These are phyloP conservation scores for Prenolepis imparis DNA, from an alignment of 2,888 invertebrate species.

Conservation along the genomic window DNA sequence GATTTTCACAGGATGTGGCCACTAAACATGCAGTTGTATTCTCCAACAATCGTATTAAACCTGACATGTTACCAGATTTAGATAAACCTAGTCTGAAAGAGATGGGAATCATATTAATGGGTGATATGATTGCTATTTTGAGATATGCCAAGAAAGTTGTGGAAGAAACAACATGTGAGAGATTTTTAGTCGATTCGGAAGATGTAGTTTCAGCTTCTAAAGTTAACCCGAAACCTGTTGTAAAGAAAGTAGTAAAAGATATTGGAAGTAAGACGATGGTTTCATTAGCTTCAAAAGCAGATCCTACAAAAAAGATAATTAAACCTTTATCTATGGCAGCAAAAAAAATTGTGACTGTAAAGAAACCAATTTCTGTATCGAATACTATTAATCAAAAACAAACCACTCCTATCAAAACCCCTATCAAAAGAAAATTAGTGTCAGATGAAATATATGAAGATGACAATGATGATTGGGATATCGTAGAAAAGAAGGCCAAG, in stretches of 20 bases:
- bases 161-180: constrained; percentile 86
- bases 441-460: constrained; percentile 71
- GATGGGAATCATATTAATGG: constrained; percentile 93
- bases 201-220: constrained; percentile 68
- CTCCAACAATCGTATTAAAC: constrained; percentile 94
- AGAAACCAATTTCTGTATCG: constrained; percentile 63
- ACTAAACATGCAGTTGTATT: constrained; percentile 95
- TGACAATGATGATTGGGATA: constrained; percentile 72
- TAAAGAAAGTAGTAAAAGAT: constrained; percentile 79
- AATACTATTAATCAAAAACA: constrained; percentile 58
- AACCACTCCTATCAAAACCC: constrained; percentile 71
- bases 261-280: constrained; percentile 64
- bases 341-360: constrained; percentile 66
- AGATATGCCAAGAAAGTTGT: constrained; percentile 89
- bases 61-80: constrained; percentile 94
- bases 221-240: constrained; percentile 62
- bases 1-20: constrained; percentile 93
- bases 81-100: constrained; percentile 95
- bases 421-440: constrained; percentile 79
- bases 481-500: constrained; percentile 60
- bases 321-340: constrained; percentile 64
- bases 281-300: constrained; percentile 67
- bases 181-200: constrained; percentile 83
- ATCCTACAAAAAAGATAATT: constrained; percentile 65
- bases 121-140: constrained; percentile 90